Base-by-base conservation (phyloP, 1,140 invertebrate species). In the Orius laevigatus region DNA sequence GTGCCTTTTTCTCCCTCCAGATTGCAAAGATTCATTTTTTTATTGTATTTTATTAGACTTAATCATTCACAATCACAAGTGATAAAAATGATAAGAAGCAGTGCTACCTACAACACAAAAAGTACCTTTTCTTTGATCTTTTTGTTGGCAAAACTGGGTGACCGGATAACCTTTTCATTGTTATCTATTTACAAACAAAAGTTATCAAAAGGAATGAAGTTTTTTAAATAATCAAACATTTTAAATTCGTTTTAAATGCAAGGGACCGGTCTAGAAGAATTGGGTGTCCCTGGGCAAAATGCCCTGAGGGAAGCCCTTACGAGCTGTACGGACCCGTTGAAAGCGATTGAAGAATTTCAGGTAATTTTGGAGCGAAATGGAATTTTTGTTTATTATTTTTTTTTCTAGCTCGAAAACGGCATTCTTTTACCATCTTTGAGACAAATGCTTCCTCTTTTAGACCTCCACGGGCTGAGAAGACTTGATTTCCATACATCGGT, bases 321-420 rank as follows among this genome's bases (percentile, higher is more conserved):
- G 16, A 94, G 89, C 59, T 96, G 91, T 63, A 89, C 88, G 1
- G 91, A 97, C 71, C 92, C 92, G 11, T 62, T 96, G 2, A 91
- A 90, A 70, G 90, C 91, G 35, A 96, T 96, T 56, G 88, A 95
- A 71, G 90, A 94, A 68, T 97, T 97, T 72, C 93, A 97, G 73
- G 81, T 81, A 67, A 54, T 20, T 44, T 9, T 9, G 15, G 5
- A 8, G 8, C n/a, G 8, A 25, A n/a, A 15, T 47, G 11, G n/a
- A 34, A n/a, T n/a, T n/a, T 31, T 36, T 34, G 14, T 46, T 25
- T 42, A n/a, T 20, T 19, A 25, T 25, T 25, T 25, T 25, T 44
- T 52, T 51, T 62, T 70, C 41, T 55, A 83, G 75, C 59, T 88
- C 20, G 83, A 92, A 65, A 95, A 95, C 76, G 89, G 91, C 35